Evolutionary conservation across 2,797 vertebrate genomes (phyloP), one percentile per base, ranked within the genome.

Genomic region (Orientallactaga sibirica): DNA sequence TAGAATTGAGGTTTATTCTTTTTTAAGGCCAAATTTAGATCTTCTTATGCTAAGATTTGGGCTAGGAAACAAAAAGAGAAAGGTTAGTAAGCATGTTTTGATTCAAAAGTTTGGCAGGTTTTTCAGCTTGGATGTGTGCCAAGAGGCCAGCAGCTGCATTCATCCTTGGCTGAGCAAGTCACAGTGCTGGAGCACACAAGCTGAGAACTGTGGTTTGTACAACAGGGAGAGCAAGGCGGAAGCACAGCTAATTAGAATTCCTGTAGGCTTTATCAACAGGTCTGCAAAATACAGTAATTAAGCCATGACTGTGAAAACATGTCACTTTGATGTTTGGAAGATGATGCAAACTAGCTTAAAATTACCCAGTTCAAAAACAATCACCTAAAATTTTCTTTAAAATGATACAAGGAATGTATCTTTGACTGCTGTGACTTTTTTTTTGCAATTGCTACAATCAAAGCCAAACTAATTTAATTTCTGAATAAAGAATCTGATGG

Each of bases 241-340:
- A 97, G 95, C 93, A 91, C 88, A 96, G 86, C 95, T 98, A 97
- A 98, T 98, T 98, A 94, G 96, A 97, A 96, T 97, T 98, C 97
- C 97, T 98, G 88, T 4, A 97, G 97, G 96, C 95, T 97, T 97
- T 95, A 97, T 96, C 97, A 98, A 98, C 95, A 97, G 97, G 96
- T 97, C 95, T 98, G 96, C 86, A 97, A 97, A 98, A 97, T 85
- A 97, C 70, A 98, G 94, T 97, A 97, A 97, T 98, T 97, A 97
- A 96, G 83, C 93, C 87, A 95, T 94, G 88, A 94, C 96, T 98
- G 78, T 94, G 92, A 88, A 97, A 98, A 96, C 83, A 95, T 96
- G 93, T 94, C 97, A 96, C 92, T 97, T 95, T 83, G 87, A 96
- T 97, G 88, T 93, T 97, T 96, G 82, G 84, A 81, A 94, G 90